These are phyloP conservation scores for Belgica antarctica DNA, from an alignment of 2,888 invertebrate species.

Conservation along the genomic window DNA sequence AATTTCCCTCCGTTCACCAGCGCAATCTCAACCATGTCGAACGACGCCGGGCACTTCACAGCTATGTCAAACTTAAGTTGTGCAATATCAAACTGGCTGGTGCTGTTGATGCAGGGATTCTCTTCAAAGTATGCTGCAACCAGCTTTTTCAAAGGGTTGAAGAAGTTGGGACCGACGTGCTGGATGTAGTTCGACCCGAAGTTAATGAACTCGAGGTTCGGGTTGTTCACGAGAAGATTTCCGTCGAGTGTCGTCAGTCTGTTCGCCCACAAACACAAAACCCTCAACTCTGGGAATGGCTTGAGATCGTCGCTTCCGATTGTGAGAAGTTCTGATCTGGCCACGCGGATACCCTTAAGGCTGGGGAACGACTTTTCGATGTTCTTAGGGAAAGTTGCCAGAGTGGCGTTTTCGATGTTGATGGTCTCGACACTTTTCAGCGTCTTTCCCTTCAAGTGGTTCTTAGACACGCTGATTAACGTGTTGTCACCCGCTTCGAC, in stretches of 20 bases:
- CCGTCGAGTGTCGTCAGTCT: background rate
- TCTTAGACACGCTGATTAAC: background rate
- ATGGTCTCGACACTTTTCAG: background rate
- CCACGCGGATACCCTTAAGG: background rate
- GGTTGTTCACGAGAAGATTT: constrained; percentile 11
- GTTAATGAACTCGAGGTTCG: constrained; percentile 1
- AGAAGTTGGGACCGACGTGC: constrained; percentile 7
- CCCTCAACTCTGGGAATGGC: background rate
- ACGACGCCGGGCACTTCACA: constrained; percentile 5
- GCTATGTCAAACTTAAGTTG: background rate
- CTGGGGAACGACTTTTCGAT: background rate
- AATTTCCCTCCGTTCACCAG: background rate
- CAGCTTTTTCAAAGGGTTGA: background rate
- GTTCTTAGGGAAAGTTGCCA: background rate
- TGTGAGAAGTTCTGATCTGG: background rate
- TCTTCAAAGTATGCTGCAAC: constrained; percentile 5
- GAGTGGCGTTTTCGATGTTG: background rate
- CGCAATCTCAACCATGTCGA: constrained; percentile 2
- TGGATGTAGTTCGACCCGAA: background rate
- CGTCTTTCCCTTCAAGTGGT: constrained; percentile 10
- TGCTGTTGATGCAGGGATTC: background rate
- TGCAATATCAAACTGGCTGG: background rate
- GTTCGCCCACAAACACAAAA: constrained; percentile 10
- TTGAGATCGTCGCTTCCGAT: constrained; percentile 19
- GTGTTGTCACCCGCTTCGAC: background rate